These are phyloP conservation scores for Rhabdornis inornatus DNA, from an alignment of 2,113 vertebrate species.

Conservation along the genomic window DNA sequence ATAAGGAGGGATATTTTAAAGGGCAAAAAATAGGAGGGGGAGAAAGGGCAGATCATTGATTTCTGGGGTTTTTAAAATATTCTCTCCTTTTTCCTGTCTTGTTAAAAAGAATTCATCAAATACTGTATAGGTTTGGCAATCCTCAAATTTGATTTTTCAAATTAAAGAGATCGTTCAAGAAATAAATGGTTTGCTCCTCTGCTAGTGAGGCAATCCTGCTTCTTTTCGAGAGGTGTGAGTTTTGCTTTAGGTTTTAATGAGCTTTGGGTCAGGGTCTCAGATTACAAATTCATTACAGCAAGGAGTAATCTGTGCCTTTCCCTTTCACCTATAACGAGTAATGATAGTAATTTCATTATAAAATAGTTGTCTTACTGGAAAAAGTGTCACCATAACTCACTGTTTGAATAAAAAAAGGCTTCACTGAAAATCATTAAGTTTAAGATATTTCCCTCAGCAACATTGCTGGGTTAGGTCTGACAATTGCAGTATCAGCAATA, in stretches of 20 bases:
- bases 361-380: neutral
- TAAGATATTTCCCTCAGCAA: neutral
- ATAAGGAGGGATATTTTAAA: neutral
- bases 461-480: neutral
- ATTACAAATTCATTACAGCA: neutral
- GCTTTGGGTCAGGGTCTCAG: neutral
- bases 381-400: neutral
- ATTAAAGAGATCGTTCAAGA: neutral
- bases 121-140: neutral
- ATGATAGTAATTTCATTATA: neutral
- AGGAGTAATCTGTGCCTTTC: neutral
- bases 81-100: neutral
- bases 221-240: neutral
- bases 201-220: neutral
- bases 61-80: neutral
- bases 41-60: rapidly evolving
- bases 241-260: neutral
- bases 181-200: neutral
- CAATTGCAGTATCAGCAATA: neutral
- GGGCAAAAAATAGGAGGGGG: rapidly evolving
- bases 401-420: neutral
- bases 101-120: neutral
- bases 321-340: neutral
- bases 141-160: neutral
- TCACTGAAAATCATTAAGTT: neutral